These are phyloP conservation scores for Drosophila pseudotakahashii DNA, from an alignment of 2,888 invertebrate genomes.

Conservation along the genomic window DNA sequence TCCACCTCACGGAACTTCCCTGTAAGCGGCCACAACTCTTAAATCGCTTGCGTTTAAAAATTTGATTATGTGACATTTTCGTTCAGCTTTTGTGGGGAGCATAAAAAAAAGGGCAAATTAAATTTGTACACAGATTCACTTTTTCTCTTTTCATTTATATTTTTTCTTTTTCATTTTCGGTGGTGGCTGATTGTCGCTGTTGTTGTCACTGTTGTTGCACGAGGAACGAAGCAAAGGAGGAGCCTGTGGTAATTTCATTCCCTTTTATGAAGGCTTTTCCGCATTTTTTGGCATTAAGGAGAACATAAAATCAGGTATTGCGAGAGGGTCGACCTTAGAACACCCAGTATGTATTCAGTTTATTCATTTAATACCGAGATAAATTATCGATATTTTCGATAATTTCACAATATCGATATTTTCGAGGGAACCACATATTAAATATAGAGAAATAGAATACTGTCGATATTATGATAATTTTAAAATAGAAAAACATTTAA, in stretches of 20 bases:
- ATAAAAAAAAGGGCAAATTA: constrained; percentile 57
- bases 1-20: constrained; percentile 1
- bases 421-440: too few relatives aligned
- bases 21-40: constrained; percentile 43
- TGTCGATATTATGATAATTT: too few relatives aligned
- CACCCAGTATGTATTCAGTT: neutral
- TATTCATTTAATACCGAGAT: too few relatives aligned
- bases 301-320: constrained; percentile 29
- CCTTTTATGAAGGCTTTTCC: constrained; percentile 71
- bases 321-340: neutral
- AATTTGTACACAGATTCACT: constrained; percentile 75
- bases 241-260: constrained; percentile 53
- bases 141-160: constrained; percentile 15
- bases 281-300: constrained; percentile 62
- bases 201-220: constrained; percentile 30
- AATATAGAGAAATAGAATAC: too few relatives aligned
- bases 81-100: constrained; percentile 30
- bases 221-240: neutral
- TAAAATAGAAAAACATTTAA: too few relatives aligned
- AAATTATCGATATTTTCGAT: too few relatives aligned
- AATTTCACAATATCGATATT: too few relatives aligned
- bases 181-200: constrained; percentile 17
- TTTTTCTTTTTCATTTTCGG: constrained; percentile 21
- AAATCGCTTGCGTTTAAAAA: constrained; percentile 78
- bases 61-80: constrained; percentile 78